Evolutionary conservation across 1,140 invertebrate species (phyloP).

Genomic region (Muscidifurax raptorellus): DNA sequence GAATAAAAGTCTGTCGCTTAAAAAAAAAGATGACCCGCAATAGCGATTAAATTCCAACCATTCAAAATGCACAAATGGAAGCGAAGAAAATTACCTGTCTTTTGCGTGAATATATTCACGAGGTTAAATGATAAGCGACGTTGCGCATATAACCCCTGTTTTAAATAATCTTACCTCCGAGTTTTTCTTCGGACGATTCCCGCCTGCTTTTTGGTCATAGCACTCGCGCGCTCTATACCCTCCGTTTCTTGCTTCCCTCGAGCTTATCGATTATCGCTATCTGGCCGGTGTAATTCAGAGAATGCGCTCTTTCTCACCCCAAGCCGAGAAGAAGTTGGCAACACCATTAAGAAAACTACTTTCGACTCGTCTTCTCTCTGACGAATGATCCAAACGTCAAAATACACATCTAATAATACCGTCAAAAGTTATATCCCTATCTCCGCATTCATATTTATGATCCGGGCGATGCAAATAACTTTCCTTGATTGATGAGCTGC

Average conservation of each 20-base stretch:
- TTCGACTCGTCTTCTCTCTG: not conserved
- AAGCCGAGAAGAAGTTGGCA: not conserved
- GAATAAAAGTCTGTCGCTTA: not conserved
- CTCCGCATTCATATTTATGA: not conserved
- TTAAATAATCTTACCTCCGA: slow-evolving; percentile 14
- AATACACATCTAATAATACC: not conserved
- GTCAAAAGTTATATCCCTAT: not conserved
- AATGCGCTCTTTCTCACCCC: not conserved
- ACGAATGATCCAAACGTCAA: not conserved
- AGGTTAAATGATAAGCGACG: not conserved
- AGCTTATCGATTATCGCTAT: slow-evolving; percentile 23
- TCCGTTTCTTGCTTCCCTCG: not conserved
- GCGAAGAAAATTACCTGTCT: not conserved
- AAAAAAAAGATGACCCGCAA: not conserved
- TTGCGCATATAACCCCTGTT: not conserved
- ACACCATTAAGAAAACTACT: not conserved
- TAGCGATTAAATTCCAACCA: not conserved
- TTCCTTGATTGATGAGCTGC: not conserved
- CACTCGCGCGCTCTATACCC: too few species aligned
- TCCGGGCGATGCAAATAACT: not conserved
- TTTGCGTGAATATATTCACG: not conserved
- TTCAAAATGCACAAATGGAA: not conserved
- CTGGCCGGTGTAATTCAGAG: not conserved
- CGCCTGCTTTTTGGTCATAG: not conserved
- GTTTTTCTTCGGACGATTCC: not conserved